phyloP scores from a whole-genome alignment of 2,113 vertebrate genomes.

The Crotalus horridus region DNA sequence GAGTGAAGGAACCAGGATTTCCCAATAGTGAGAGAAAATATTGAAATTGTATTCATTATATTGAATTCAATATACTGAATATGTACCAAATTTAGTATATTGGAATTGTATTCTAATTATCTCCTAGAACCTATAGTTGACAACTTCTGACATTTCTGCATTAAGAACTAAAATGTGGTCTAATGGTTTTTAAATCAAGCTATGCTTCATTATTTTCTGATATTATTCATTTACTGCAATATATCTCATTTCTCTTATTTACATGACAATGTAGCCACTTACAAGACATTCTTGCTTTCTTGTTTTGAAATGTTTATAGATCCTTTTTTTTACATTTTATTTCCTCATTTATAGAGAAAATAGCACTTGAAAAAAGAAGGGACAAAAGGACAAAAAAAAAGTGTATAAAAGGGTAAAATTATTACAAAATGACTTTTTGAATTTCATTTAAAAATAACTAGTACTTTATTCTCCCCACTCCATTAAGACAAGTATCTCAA shows the following conservation, averaged over 20 bases:
- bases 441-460: background rate
- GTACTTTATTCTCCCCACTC: background rate
- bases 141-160: background rate
- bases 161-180: background rate
- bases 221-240: background rate
- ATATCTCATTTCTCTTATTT: background rate
- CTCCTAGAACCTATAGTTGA: background rate
- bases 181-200: background rate
- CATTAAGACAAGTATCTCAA: background rate
- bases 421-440: background rate
- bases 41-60: background rate
- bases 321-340: background rate
- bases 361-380: background rate
- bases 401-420: background rate
- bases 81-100: background rate
- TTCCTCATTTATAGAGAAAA: background rate
- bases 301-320: background rate
- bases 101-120: background rate
- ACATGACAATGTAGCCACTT: background rate
- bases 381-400: background rate
- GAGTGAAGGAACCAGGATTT: background rate
- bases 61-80: background rate
- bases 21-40: background rate
- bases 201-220: background rate
- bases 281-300: background rate